phyloP scores from a whole-genome alignment of 2,888 invertebrate genomes.

The Mayetiola destructor region DNA sequence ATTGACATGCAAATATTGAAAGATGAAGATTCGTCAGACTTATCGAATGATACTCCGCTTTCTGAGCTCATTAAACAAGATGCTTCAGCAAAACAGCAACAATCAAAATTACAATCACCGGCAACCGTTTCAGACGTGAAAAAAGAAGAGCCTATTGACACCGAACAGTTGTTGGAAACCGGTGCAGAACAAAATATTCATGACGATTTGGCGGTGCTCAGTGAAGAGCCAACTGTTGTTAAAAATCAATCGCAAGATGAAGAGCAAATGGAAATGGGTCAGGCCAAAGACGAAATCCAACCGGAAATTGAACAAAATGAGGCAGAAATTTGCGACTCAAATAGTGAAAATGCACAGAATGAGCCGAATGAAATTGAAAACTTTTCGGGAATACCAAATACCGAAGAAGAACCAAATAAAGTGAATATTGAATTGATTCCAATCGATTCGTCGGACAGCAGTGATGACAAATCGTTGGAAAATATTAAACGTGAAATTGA shows the following conservation, averaged over 20 bases:
- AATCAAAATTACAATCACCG: background rate
- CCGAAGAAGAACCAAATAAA: background rate
- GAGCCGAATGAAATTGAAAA: background rate
- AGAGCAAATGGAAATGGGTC: background rate
- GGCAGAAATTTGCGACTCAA: background rate
- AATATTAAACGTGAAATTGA: slow-evolving; percentile 14
- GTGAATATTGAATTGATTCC: background rate
- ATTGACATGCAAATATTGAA: slow-evolving; percentile 19
- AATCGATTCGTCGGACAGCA: slow-evolving; percentile 15
- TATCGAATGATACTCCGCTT: slow-evolving; percentile 13
- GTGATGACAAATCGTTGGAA: slow-evolving; percentile 15
- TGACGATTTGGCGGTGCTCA: background rate
- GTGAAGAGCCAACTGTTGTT: background rate
- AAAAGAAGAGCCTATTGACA: background rate
- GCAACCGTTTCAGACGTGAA: no score
- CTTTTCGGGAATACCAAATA: slow-evolving; percentile 19
- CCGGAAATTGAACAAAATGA: background rate
- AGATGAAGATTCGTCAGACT: slow-evolving; percentile 12
- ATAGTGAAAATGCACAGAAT: background rate
- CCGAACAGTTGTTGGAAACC: background rate
- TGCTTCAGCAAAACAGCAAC: background rate
- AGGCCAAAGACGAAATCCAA: background rate
- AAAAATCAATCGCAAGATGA: background rate
- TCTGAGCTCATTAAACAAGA: slow-evolving; percentile 11
- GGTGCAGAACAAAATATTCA: background rate